phyloP scores from a whole-genome alignment of 2,797 vertebrate species.

The Serranus cabrilla region DNA sequence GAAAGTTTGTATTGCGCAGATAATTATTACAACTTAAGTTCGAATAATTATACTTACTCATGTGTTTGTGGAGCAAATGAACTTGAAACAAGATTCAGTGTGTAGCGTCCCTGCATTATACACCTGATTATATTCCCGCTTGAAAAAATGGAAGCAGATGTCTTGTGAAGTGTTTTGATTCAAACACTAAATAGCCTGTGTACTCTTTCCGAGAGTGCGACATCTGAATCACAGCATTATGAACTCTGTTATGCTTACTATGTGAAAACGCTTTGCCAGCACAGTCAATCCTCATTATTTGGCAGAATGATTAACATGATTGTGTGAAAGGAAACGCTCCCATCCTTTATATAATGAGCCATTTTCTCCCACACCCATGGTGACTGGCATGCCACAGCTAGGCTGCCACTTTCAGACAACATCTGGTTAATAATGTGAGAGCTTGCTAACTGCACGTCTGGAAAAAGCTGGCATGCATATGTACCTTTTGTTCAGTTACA shows the following conservation, averaged over 20 bases:
- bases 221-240: constrained; percentile 26
- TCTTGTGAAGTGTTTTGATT: constrained; percentile 35
- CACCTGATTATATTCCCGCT: constrained; percentile 6
- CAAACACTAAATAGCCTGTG: constrained; percentile 7
- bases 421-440: constrained; percentile 25
- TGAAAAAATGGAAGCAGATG: constrained; percentile 32
- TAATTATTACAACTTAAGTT: too few relatives aligned
- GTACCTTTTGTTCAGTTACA: constrained; percentile 10
- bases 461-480: not conserved
- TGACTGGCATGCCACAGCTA: constrained; percentile 5
- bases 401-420: constrained; percentile 30
- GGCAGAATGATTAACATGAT: constrained; percentile 39
- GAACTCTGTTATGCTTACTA: constrained; percentile 31
- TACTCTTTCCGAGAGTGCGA: constrained; percentile 2
- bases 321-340: constrained; percentile 34
- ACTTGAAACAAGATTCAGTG: not conserved
- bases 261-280: constrained; percentile 16
- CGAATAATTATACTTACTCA: not conserved
- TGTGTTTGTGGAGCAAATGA: not conserved
- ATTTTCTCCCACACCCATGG: constrained; percentile 23
- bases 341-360: constrained; percentile 48
- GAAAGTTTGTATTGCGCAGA: too few relatives aligned
- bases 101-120: not conserved
- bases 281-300: constrained; percentile 39
- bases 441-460: constrained; percentile 8